Evolutionary conservation across 2,888 invertebrate species (phyloP).

Genomic region (Nemoura dubitans): DNA sequence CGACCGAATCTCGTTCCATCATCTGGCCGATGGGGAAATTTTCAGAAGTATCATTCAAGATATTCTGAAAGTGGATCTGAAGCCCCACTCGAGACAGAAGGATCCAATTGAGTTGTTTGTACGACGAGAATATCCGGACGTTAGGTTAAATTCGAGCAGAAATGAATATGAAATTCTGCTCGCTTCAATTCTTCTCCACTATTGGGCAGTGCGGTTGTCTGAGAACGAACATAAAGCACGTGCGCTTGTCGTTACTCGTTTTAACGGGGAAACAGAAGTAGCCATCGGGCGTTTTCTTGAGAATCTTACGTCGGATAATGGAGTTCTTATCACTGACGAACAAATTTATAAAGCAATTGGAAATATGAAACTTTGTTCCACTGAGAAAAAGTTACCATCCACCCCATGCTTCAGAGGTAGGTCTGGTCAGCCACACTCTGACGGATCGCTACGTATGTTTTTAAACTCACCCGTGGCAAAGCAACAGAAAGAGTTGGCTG

Average conservation of each 20-base stretch:
- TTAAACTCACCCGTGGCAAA: neutral
- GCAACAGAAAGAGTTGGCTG: neutral
- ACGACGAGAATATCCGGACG: neutral
- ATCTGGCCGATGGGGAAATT: neutral
- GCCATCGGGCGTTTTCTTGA: neutral
- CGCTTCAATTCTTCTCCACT: neutral
- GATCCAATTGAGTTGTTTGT: neutral
- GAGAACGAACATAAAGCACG: neutral
- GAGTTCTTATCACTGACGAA: neutral
- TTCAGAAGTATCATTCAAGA: neutral
- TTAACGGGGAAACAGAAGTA: neutral
- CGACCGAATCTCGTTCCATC: neutral
- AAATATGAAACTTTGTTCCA: neutral
- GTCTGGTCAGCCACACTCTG: neutral
- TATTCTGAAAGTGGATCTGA: neutral
- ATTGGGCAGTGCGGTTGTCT: neutral
- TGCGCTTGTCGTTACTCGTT: neutral
- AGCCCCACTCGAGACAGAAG: neutral
- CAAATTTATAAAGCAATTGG: neutral
- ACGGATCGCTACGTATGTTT: neutral
- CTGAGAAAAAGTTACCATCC: neutral
- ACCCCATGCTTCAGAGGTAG: neutral
- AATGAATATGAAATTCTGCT: neutral
- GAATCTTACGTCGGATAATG: neutral
- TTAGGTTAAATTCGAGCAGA: neutral